phyloP scores from a whole-genome alignment of 2,113 vertebrate genomes.

The Brienomyrus longianalis region DNA sequence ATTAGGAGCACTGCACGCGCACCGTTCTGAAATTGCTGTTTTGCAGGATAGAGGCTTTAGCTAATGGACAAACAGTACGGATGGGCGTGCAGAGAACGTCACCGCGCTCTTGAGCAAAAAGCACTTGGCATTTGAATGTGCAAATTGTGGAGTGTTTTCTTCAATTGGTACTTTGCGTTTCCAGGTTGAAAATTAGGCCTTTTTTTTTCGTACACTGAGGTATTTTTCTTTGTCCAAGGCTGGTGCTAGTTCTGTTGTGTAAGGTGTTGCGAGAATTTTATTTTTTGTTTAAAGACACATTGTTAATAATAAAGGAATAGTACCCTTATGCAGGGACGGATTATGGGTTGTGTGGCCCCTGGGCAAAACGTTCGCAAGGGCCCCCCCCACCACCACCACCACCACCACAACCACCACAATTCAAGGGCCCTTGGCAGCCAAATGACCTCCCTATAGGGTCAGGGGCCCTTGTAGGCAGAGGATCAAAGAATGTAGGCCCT shows the following conservation, averaged over 20 bases:
- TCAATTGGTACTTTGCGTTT: background rate
- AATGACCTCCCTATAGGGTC: too few relatives aligned
- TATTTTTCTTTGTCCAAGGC: background rate
- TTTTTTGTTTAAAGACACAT: background rate
- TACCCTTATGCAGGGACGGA: too few relatives aligned
- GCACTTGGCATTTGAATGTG: background rate
- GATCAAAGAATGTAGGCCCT: too few relatives aligned
- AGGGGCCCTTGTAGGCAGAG: too few relatives aligned
- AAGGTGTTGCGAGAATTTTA: background rate
- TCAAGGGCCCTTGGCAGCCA: too few relatives aligned
- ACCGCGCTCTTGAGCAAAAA: background rate
- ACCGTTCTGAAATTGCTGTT: background rate
- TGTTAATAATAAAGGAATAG: background rate
- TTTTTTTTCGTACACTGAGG: background rate
- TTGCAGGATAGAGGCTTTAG: background rate
- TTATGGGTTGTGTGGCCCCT: too few relatives aligned
- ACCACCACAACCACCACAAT: too few relatives aligned
- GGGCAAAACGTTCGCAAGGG: too few relatives aligned
- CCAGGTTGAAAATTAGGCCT: background rate
- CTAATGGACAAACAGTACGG: background rate
- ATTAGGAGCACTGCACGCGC: too few relatives aligned
- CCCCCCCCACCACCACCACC: too few relatives aligned
- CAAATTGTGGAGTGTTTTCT: background rate
- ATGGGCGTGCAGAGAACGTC: background rate
- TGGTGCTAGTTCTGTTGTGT: background rate